Evolutionary conservation across 2,888 invertebrate species (phyloP).

Genomic region (Lypha dubia): DNA sequence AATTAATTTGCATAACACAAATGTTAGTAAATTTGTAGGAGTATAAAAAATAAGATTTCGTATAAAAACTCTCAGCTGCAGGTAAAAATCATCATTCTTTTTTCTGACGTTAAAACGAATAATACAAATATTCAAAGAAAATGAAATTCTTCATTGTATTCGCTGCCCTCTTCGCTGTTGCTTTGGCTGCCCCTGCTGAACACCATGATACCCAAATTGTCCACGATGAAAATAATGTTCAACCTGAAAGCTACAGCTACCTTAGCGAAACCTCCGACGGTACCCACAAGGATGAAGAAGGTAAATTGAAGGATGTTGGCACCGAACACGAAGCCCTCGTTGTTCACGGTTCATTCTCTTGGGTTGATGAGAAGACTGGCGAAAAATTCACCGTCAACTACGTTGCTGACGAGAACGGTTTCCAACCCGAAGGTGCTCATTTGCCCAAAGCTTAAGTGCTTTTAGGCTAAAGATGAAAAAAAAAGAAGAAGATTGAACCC

Average conservation of each 20-base stretch:
- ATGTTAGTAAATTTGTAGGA: constrained; percentile 16
- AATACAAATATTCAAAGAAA: constrained; percentile 46
- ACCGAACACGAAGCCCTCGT: constrained; percentile 84
- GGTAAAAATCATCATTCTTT: constrained; percentile 52
- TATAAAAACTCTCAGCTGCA: constrained; percentile 43
- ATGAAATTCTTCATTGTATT: constrained; percentile 75
- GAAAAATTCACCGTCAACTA: constrained; percentile 84
- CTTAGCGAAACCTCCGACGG: constrained; percentile 83
- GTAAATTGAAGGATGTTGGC: constrained; percentile 84
- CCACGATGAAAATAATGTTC: constrained; percentile 84
- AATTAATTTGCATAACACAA: constrained; percentile 10
- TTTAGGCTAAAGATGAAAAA: background rate
- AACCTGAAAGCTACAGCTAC: constrained; percentile 68
- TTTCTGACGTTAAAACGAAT: constrained; percentile 35
- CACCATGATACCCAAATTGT: constrained; percentile 83
- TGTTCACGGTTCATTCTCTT: constrained; percentile 84
- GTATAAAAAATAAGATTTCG: background rate
- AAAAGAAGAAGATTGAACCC: background rate
- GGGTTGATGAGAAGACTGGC: constrained; percentile 84
- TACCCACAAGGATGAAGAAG: constrained; percentile 83
- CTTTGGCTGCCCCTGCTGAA: constrained; percentile 74
- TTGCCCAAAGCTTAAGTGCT: constrained; percentile 76
- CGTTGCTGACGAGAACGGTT: constrained; percentile 79
- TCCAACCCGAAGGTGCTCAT: constrained; percentile 83
- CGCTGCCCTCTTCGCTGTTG: constrained; percentile 76